Conservation (phyloP, 64 coral and sea anemone genomes). For the Orbicella faveolata region DNA sequence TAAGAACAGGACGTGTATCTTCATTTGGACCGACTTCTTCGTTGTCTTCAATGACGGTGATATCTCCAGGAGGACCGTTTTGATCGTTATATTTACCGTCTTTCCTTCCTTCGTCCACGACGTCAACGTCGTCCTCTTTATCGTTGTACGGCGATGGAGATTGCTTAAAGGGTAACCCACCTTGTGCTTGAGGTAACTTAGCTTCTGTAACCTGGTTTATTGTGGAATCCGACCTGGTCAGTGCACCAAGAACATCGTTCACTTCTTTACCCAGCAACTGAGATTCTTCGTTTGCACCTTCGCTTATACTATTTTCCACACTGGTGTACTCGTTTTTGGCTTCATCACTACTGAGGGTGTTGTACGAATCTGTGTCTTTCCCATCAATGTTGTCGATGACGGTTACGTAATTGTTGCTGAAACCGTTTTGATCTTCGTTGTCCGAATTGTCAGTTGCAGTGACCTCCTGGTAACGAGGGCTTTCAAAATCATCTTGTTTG, state of each 20-base stretch:
- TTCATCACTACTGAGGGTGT: neutral
- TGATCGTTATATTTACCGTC: neutral
- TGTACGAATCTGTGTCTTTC: conserved; percentile 35
- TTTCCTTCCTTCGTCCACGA: neutral
- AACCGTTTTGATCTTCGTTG: neutral
- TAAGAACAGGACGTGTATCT: neutral
- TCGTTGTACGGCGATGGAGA: neutral
- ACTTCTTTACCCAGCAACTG: conserved; percentile 15
- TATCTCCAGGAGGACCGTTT: neutral
- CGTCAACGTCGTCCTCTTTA: neutral
- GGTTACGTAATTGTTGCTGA: conserved; percentile 18
- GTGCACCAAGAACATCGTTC: neutral
- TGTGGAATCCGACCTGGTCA: conserved; percentile 22
- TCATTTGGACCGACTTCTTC: neutral
- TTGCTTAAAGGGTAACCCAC: neutral
- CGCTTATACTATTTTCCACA: conserved; percentile 20
- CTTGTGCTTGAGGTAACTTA: neutral
- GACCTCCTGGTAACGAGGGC: conserved; percentile 6
- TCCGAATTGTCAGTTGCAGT: neutral
- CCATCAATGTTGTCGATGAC: conserved; percentile 29
- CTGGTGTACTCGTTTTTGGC: conserved; percentile 36
- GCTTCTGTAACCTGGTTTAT: neutral
- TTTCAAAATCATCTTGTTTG: conserved; percentile 5
- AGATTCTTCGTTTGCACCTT: conserved; percentile 37
- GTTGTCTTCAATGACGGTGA: conserved; percentile 8